These are phyloP conservation scores for Cryptotis parvus DNA, from an alignment of 2,113 vertebrate species.

Conservation along the genomic window DNA sequence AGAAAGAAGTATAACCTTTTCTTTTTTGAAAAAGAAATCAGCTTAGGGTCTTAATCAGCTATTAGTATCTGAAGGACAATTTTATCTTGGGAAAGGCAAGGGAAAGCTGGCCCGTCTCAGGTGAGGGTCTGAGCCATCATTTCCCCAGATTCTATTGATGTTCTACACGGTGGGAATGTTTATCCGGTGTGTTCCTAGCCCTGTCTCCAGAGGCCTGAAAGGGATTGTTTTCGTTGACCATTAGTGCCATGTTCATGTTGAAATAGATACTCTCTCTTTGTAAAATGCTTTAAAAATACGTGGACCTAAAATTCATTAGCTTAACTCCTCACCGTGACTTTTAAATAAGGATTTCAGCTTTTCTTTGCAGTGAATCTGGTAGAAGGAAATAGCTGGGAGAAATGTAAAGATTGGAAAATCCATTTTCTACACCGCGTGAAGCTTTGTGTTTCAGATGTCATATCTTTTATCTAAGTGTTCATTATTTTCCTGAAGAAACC, in stretches of 20 bases:
- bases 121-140: not conserved
- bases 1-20: not conserved
- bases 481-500: constrained; percentile 54
- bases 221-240: not conserved
- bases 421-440: not conserved
- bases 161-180: not conserved
- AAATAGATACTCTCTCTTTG: not conserved
- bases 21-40: not conserved
- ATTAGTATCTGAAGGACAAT: not conserved
- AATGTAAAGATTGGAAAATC: constrained; percentile 6
- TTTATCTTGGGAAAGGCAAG: constrained; percentile 22
- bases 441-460: not conserved
- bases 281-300: not conserved
- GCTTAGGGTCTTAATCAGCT: no score
- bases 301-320: constrained; percentile 3
- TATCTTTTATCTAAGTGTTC: constrained; percentile 31
- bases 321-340: constrained; percentile 35
- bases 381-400: constrained; percentile 1
- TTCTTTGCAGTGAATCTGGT: constrained; percentile 35
- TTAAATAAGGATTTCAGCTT: not conserved
- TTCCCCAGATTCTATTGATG: not conserved
- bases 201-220: not conserved
- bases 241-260: not conserved
- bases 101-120: not conserved
- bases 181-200: not conserved